Evolutionary conservation across 2,888 invertebrate species (phyloP), one percentile per base, ranked within the genome.

Genomic region (Cheilosia impressa): DNA sequence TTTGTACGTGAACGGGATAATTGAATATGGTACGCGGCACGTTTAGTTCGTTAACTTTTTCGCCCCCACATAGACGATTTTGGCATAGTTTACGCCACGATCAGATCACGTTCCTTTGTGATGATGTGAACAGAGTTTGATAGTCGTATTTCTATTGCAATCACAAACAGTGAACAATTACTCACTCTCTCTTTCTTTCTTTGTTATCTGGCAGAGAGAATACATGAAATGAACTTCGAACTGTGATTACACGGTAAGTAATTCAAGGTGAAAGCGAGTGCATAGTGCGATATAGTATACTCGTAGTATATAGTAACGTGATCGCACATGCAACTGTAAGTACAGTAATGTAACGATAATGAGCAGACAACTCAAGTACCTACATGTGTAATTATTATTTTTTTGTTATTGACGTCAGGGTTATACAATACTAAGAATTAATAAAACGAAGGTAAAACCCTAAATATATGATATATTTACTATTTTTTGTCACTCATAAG

Each of bases 21-120:
- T 22, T 19, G 17, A 45, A 47, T 47, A 19, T 31, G 17, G 5
- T 7, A 19, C 24, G 31, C 43, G 72, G 62, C 62, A 73, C 63
- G 73, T 73, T 73, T 73, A 73, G 55, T 73, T 73, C 73, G 62
- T 73, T 73, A 73, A 63, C 63, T 45, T 53, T 52, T 62, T 55
- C 41, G 45, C 73, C 53, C 53, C 73, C 62, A n/a, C 45, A 15
- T 34, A 53, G 45, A 63, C 47, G 55, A 45, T 45, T 73, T 73
- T 73, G 73, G 73, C 73, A 73, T 63, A 73, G 73, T 66, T 58
- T 57, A 27, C 27, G 38, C 19, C 19, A 41, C 27, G 38, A 31
- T 31, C 9, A 3, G 45, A 79, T 73, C 65, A 79, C 79, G 65
- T 72, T 66, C 45, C 43, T 53, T 31, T 55, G 10, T 72, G 65